Evolutionary conservation across 2,797 vertebrate genomes (phyloP), one percentile per base, ranked within the genome.

Genomic region (Poliocrania exsul): DNA sequence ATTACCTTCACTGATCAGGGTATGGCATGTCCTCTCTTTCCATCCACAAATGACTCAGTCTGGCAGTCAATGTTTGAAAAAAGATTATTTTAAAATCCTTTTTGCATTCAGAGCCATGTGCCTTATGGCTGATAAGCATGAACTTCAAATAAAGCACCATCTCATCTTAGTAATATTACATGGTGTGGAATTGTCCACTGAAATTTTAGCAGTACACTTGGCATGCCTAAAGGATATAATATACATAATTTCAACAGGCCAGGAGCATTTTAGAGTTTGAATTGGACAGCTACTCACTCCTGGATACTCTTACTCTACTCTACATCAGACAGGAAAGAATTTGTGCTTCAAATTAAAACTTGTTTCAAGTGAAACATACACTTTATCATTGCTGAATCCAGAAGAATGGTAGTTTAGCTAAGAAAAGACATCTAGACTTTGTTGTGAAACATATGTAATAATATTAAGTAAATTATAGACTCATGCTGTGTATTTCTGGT

Each of bases 311-410:
- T 67, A 50, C 19, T 4, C 1, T 61, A 65, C 65, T 66, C 49
- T 77, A 96, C 88, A 91, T 84, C 66, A 69, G 56, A 38, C 33
- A 62, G 29, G 47, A 92, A 90, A 64, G 49, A 84, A 87, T 70
- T 69, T 89, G 62, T 88, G 64, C 84, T 95, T 89, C 72, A 88
- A 91, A 94, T 88, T 92, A 86, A 86, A 94, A 87, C 50, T 67
- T 72, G 25, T 85, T 72, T 87, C 54, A 70, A 78, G 53, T n/a
- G 56, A 81, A 82, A 81, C 77, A 79, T 51, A 37, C 13, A 61
- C 9, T 77, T 95, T 53, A 72, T 54, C 56, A 20, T 7, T 60
- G 61, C 33, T 95, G 57, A 92, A 95, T 88, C 38, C 53, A 78
- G 79, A 77, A 88, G 67, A 85, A 11, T 24, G 13, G 64, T 85